These are phyloP conservation scores for Ibycter americanus DNA, from an alignment of 2,797 vertebrate genomes.

Conservation along the genomic window DNA sequence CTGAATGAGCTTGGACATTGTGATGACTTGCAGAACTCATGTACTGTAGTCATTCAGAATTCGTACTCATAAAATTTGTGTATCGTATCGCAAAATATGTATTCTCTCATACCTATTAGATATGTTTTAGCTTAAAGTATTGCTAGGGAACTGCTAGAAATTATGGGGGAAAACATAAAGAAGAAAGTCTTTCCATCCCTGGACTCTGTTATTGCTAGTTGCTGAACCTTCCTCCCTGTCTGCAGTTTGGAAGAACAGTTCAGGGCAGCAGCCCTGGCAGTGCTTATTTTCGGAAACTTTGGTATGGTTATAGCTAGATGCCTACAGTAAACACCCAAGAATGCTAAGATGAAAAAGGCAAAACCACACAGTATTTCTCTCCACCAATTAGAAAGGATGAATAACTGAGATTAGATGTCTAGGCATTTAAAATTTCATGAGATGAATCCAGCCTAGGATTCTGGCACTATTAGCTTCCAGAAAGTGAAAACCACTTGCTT, in stretches of 20 bases:
- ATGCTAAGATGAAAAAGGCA: not conserved
- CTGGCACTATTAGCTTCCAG: not conserved
- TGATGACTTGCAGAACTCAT: not conserved
- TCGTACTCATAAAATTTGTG: not conserved
- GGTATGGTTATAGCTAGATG: not conserved
- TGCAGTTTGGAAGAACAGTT: not conserved
- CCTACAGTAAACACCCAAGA: not conserved
- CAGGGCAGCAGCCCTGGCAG: not conserved
- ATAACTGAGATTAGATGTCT: not conserved
- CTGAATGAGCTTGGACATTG: not conserved
- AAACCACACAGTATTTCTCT: not conserved
- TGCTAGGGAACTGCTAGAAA: not conserved
- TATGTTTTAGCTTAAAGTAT: conserved; percentile 9
- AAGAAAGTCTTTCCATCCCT: not conserved
- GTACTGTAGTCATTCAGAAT: not conserved
- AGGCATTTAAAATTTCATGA: not conserved
- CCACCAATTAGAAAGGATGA: not conserved
- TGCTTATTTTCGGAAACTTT: not conserved
- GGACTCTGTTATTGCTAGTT: not conserved
- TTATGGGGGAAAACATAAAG: not conserved
- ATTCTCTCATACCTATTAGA: not conserved
- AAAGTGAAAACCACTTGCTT: not conserved
- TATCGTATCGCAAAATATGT: not conserved
- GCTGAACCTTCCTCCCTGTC: not conserved
- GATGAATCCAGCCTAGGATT: not conserved